phyloP scores from a whole-genome alignment of 2,888 invertebrate genomes.

The Diaprepes abbreviatus region DNA sequence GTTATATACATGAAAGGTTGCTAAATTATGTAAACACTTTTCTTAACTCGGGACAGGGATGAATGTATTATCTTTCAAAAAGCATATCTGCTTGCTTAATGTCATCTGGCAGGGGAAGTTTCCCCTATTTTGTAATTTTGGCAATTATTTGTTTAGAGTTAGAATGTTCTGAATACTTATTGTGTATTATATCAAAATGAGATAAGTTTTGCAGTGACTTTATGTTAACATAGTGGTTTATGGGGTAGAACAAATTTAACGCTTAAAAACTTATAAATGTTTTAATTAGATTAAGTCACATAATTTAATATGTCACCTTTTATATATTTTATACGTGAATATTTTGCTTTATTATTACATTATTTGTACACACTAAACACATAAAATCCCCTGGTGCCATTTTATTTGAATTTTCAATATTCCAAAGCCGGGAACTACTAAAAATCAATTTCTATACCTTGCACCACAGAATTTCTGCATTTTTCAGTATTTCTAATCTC shows the following conservation, averaged over 20 bases:
- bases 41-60: not conserved
- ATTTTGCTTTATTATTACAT: too few species aligned
- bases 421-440: too few species aligned
- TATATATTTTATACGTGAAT: too few species aligned
- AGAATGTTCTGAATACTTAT: constrained; percentile 19
- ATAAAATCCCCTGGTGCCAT: too few species aligned
- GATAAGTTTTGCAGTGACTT: constrained; percentile 27
- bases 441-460: too few species aligned
- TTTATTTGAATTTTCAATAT: too few species aligned
- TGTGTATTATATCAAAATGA: constrained; percentile 30
- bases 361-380: too few species aligned
- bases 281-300: too few species aligned
- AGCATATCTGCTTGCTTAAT: constrained; percentile 13
- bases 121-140: constrained; percentile 24
- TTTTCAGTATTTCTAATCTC: too few species aligned
- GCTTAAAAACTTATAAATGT: too few species aligned
- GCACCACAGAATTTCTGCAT: too few species aligned
- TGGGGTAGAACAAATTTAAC: not conserved
- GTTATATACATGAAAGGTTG: constrained; percentile 23
- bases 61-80: constrained; percentile 28
- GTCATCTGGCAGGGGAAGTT: constrained; percentile 19
- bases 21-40: constrained; percentile 30
- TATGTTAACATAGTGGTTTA: constrained; percentile 5
- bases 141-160: constrained; percentile 26
- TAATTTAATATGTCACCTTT: too few species aligned